Evolutionary conservation across 2,888 invertebrate genomes (phyloP).

Genomic region (Cenopis cana): DNA sequence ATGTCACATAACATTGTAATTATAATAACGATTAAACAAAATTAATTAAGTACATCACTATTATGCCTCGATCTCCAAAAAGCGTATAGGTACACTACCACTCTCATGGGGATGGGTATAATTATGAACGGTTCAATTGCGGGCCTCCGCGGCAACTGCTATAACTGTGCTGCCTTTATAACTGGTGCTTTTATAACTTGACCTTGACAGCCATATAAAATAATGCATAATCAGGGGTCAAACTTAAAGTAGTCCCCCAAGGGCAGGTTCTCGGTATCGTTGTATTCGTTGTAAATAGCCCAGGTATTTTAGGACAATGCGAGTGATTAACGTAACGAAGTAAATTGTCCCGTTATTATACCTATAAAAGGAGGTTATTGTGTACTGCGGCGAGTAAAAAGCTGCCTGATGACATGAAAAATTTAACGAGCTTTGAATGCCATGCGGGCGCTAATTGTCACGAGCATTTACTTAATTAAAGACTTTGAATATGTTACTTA

Average conservation of each 20-base stretch:
- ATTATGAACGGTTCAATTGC: constrained; percentile 4
- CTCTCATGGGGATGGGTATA: not conserved
- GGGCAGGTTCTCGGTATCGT: not conserved
- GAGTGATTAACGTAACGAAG: constrained; percentile 27
- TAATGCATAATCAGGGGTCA: no score
- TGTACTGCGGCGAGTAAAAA: constrained; percentile 3
- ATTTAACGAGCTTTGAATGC: not conserved
- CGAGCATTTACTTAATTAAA: not conserved
- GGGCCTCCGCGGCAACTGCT: constrained; percentile 1
- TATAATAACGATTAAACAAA: not conserved
- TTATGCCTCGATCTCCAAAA: constrained; percentile 15
- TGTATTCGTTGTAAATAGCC: not conserved
- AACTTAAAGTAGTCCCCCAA: not conserved
- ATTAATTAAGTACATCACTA: not conserved
- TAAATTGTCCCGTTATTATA: constrained; percentile 16
- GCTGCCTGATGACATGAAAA: constrained; percentile 7
- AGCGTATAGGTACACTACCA: not conserved
- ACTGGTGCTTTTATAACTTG: not conserved
- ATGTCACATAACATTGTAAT: not conserved
- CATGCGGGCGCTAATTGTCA: not conserved
- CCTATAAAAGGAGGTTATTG: constrained; percentile 17
- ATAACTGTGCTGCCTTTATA: not conserved
- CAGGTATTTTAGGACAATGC: constrained; percentile 31
- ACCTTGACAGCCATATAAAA: not conserved
- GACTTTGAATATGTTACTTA: not conserved